Evolutionary conservation across 2,113 vertebrate species (phyloP), one percentile per base, ranked within the genome.

Genomic region (Callocephalon fimbriatum): DNA sequence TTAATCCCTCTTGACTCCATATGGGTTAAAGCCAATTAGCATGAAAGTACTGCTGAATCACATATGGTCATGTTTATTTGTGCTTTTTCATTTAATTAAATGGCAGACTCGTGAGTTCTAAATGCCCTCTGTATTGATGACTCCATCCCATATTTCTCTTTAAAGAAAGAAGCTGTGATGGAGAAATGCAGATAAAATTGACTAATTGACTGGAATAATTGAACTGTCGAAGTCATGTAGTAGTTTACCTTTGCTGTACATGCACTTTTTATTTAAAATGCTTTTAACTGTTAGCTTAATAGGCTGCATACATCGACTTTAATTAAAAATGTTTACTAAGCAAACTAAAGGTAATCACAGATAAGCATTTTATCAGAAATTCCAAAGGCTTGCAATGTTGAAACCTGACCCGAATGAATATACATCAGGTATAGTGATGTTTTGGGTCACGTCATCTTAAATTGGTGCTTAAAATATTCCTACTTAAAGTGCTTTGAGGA

Each of bases 31-130:
- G 97, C 97, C 98, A 99, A 98, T 99, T 99, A 99, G 97, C 94
- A 95, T 98, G 97, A 98, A 98, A 98, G 98, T 98, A 97, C 97
- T 95, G 97, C 97, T 97, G 98, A 96, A 98, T 98, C 98, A 98
- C 98, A 99, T 98, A 98, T 98, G 98, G 98, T 96, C 91, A n/a
- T 97, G 98, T 99, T 99, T 99, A 98, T 98, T 98, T 98, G 97
- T 97, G 98, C 98, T 98, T 98, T 99, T 98, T 99, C 98, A 99
- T 99, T 99, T 99, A 97, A 98, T 98, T 99, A 98, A 99, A 99
- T 99, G 98, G 98, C 98, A 97, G 98, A 93, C 93, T 96, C 51
- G 27, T 77, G 89, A 97, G 97, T 99, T 99, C 98, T 99, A 98
- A 99, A 99, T 98, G 98, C 96, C 96, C 91, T 96, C 78, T 94